Percentiles rank a stretch among this genome's conserved stretches.
These are phyloP conservation scores for Panonychus citri DNA, from an alignment of 1,140 invertebrate species.

Conservation along the genomic window DNA sequence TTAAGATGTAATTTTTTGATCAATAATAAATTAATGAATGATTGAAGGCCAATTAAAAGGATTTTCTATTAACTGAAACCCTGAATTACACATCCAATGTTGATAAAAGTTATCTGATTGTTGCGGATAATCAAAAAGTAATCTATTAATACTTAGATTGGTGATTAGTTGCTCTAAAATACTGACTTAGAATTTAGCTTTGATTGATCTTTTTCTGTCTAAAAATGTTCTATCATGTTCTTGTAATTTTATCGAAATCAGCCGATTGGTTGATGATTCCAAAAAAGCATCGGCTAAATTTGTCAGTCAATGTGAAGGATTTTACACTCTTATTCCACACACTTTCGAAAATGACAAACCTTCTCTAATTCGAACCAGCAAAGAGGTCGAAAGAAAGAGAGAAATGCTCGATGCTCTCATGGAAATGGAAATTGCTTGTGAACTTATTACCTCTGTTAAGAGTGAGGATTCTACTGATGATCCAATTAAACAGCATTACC, in stretches of 20 bases:
- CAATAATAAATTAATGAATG: too few species aligned
- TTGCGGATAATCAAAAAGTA: too few species aligned
- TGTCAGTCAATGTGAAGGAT: slow-evolving; percentile 65
- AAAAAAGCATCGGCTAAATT: slow-evolving; percentile 26
- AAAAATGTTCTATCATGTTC: slow-evolving; percentile 45
- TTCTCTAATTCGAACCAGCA: slow-evolving; percentile 46
- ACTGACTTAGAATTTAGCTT: too few species aligned
- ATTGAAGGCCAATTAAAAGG: too few species aligned
- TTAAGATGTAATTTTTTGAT: too few species aligned
- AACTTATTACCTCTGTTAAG: slow-evolving; percentile 36
- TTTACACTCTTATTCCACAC: slow-evolving; percentile 85
- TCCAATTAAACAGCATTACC: slow-evolving; percentile 64
- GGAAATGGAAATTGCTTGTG: slow-evolving; percentile 88
- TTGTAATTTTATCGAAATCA: too few species aligned
- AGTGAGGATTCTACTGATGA: slow-evolving; percentile 27
- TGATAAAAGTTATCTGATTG: too few species aligned
- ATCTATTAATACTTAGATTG: too few species aligned
- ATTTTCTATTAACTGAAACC: too few species aligned
- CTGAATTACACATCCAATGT: too few species aligned
- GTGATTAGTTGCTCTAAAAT: too few species aligned
- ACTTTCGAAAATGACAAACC: slow-evolving; percentile 58
- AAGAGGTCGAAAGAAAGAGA: slow-evolving; percentile 56
- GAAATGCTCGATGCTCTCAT: slow-evolving; percentile 75
- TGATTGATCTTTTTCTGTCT: too few species aligned
- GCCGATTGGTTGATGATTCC: slow-evolving; percentile 29